Conservation (phyloP, 2,888 invertebrate species). For the Drosophila mayaguana region DNA sequence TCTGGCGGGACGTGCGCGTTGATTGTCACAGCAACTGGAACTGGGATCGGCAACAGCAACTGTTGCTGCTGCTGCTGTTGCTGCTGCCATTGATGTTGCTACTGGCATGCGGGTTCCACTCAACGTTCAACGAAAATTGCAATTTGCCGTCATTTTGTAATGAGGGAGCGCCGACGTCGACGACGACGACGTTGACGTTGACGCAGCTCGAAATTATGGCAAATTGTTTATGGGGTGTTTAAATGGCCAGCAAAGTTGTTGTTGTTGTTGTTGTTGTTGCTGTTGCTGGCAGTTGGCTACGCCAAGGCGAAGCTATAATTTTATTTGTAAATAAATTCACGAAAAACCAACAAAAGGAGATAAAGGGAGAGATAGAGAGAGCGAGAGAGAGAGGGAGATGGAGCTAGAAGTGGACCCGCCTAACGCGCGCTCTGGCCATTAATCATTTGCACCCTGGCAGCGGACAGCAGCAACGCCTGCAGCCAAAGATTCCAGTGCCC, state of each 20-base stretch:
- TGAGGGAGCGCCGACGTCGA: conserved; percentile 72
- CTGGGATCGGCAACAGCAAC: conserved; percentile 28
- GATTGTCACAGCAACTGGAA: conserved; percentile 70
- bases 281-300: conserved; percentile 42
- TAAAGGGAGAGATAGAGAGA: neutral
- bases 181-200: conserved; percentile 46
- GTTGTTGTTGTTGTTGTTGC: conserved; percentile 18
- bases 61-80: neutral
- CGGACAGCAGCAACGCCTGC: conserved; percentile 66
- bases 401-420: conserved; percentile 55
- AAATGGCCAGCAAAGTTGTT: conserved; percentile 63
- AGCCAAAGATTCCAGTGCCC: conserved; percentile 23
- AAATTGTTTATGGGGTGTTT: conserved; percentile 80
- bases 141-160: conserved; percentile 81
- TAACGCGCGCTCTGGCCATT: conserved; percentile 70
- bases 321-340: conserved; percentile 80
- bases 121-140: conserved; percentile 75
- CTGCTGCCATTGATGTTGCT: neutral
- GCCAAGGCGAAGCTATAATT: conserved; percentile 64
- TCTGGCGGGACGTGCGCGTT: conserved; percentile 76
- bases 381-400: neutral
- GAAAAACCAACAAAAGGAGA: conserved; percentile 70
- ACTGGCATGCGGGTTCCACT: conserved; percentile 70
- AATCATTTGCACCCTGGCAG: conserved; percentile 68
- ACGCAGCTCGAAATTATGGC: conserved; percentile 77